Conservation (phyloP, 2,888 invertebrate genomes). For the Hoplodrina blanda region DNA sequence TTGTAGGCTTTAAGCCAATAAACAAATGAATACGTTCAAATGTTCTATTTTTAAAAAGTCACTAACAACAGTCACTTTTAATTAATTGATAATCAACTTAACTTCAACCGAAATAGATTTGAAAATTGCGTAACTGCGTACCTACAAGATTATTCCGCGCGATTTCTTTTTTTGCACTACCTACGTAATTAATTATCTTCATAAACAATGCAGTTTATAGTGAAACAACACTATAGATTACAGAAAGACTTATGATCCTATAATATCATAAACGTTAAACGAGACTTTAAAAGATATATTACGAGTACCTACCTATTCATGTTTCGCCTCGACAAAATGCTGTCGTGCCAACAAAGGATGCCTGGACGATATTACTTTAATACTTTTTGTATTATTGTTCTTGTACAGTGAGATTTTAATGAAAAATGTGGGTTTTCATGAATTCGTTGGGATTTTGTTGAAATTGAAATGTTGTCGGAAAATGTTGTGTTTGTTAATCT, state of each 20-base stretch:
- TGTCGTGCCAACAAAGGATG: constrained; percentile 12
- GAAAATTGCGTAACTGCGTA: no score
- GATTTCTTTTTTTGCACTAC: no score
- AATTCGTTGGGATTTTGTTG: neutral
- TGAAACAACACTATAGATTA: neutral
- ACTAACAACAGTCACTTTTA: no score
- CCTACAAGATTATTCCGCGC: no score
- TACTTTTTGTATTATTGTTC: constrained; percentile 29
- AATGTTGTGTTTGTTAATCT: no score
- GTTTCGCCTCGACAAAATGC: constrained; percentile 19
- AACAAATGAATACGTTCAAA: no score
- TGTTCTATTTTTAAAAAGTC: no score
- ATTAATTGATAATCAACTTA: no score
- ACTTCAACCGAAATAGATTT: no score
- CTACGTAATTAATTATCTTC: neutral
- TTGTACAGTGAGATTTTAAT: constrained; percentile 18
- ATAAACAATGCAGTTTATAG: neutral
- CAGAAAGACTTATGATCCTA: constrained; percentile 2
- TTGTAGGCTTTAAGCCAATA: no score
- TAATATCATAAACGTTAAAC: constrained; percentile 8
- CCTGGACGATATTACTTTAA: constrained; percentile 13
- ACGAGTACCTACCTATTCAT: constrained; percentile 16
- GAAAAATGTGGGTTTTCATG: constrained; percentile 18
- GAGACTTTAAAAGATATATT: constrained; percentile 4
- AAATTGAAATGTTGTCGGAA: neutral